Evolutionary conservation across 2,888 invertebrate genomes (phyloP), one percentile per base, ranked within the genome.

Genomic region (Scaptomyza parva): DNA sequence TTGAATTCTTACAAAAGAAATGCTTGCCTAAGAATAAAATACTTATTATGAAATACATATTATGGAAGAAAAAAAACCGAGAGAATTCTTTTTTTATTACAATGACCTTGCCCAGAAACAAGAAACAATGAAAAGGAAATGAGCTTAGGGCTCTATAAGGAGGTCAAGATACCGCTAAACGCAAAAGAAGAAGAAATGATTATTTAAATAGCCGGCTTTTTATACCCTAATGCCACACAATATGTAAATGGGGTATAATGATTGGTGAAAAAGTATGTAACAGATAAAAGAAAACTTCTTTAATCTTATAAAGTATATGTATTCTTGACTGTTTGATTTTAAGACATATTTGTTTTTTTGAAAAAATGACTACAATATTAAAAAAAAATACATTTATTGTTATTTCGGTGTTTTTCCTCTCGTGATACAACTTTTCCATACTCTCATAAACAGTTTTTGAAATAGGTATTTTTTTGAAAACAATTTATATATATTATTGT

Each of bases 81-180:
- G 26, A 58, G 45, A 69, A 62, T 65, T 69, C 43, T 28, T 2
- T 53, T 53, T 57, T 60, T 55, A 61, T 76, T 72, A 59, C 74
- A 74, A 86, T 80, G 84, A 86, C 86, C 86, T 81, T 86, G 84
- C 55, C 84, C 74, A 81, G 83, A 86, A 80, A 73, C n/a, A n/a
- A n/a, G n/a, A 28, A 28, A 28, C 72, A 67, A 51, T 45, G 51
- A 35, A 70, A 66, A 68, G 70, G 72, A 66, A 68, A 61, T 51
- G 54, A 58, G 43, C 24, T 41, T 26, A 17, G 47, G 54, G 35
- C 60, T 55, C 28, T 59, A 62, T 71, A 74, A 76, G 71, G 54
- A 61, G 71, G 61, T 66, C 71, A 62, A 45, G 28, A 43, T 54
- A 76, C 65, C 30, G 37, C 61, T 65, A 75, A 40, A 12, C 20